phyloP scores from a whole-genome alignment of 2,797 vertebrate species.

The Clarias fuscus region DNA sequence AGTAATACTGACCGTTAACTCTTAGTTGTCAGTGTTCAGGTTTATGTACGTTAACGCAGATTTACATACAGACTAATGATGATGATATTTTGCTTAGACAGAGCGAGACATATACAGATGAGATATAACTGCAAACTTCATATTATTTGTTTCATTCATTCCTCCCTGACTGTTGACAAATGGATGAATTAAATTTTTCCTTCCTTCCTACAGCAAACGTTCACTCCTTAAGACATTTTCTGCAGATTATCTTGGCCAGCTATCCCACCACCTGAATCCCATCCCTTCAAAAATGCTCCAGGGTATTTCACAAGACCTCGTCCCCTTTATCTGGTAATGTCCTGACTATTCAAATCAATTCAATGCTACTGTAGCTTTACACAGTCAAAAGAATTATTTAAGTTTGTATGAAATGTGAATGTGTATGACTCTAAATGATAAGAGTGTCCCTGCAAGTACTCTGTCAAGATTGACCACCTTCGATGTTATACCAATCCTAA shows the following conservation, averaged over 20 bases:
- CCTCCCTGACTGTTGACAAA: too few relatives aligned
- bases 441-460: too few relatives aligned
- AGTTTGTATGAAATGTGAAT: too few relatives aligned
- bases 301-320: not conserved
- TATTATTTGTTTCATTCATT: too few relatives aligned
- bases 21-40: not conserved
- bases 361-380: too few relatives aligned
- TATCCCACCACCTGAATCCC: not conserved
- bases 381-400: too few relatives aligned
- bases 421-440: too few relatives aligned
- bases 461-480: not conserved
- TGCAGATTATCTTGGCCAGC: not conserved
- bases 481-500: not conserved
- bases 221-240: not conserved
- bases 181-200: not conserved
- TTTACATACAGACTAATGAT: not conserved
- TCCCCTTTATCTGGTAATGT: not conserved
- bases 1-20: not conserved
- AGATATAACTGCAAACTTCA: not conserved
- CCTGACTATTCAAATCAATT: too few relatives aligned
- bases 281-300: not conserved
- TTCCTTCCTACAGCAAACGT: not conserved
- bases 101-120: not conserved
- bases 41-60: not conserved
- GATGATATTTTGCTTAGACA: not conserved